Conservation (phyloP, 2,888 invertebrate species). For the Listrodromus nycthemerus region DNA sequence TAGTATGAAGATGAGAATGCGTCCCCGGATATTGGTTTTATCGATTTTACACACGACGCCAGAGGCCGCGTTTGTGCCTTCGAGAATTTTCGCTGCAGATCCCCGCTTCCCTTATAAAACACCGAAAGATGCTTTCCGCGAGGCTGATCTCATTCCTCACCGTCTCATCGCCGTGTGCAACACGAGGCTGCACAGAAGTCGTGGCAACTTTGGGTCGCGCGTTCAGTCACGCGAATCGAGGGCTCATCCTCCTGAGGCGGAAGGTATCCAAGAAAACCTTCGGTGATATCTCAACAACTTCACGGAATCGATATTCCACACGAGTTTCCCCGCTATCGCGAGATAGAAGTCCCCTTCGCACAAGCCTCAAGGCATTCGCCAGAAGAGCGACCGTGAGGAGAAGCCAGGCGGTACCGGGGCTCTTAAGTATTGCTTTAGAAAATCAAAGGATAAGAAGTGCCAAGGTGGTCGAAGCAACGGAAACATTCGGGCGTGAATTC, state of each 20-base stretch:
- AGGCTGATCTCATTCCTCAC: constrained; percentile 3
- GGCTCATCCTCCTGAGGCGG: no score
- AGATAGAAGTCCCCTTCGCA: constrained; percentile 1
- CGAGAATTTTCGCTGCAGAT: not conserved
- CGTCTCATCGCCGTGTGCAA: not conserved
- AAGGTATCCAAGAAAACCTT: not conserved
- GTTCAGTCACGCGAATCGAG: constrained; percentile 9
- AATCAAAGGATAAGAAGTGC: constrained; percentile 45
- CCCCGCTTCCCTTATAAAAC: constrained; percentile 3
- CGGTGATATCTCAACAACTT: not conserved
- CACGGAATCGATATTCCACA: not conserved
- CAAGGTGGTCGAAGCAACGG: not conserved
- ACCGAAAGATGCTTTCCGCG: not conserved
- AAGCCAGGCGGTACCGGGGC: not conserved
- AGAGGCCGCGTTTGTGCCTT: not conserved
- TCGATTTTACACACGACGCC: constrained; percentile 40
- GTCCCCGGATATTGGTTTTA: constrained; percentile 58
- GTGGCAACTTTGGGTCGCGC: not conserved
- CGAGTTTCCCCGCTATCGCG: not conserved
- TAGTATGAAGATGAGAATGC: constrained; percentile 42
- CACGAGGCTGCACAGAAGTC: not conserved
- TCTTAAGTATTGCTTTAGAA: constrained; percentile 48
- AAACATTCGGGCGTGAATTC: not conserved
- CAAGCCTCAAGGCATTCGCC: not conserved
- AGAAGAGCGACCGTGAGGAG: not conserved